Evolutionary conservation across 2,888 invertebrate genomes (phyloP), one percentile per base, ranked within the genome.

Genomic region (Sthenelais limicola): DNA sequence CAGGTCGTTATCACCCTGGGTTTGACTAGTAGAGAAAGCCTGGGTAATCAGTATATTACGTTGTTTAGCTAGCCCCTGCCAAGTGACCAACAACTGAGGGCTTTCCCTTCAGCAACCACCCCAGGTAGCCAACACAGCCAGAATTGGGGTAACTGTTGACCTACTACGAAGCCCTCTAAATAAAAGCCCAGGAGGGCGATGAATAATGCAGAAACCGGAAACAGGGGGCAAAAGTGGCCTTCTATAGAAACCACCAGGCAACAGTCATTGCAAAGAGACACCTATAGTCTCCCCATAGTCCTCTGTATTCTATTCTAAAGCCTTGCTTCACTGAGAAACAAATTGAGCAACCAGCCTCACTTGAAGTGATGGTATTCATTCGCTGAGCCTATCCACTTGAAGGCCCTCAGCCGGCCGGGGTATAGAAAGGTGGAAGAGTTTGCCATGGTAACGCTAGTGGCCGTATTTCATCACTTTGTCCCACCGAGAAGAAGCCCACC

Each of bases 11-110:
- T 56, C 24, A 28, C 15, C 33, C 26, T n/a, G n/a, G 56, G 56
- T 56, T 56, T 56, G 56, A 21, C 33, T n/a, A n/a, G 56, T 15
- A 32, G n/a, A 32, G 33, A 56, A 56, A 56, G 56, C 56, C 30
- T n/a, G 30, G 56, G 56, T 56, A 56, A 56, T 56, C 56, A 56
- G 56, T 30, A 56, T 56, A 32, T 56, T 56, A 56, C 56, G 56
- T 56, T 56, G 56, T 32, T 7, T 51, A 12, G 43, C 18, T 18
- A 12, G 43, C 9, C 43, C 43, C 9, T 12, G 18, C 43, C 43
- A 43, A 43, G 43, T 43, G 43, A 43, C 43, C 43, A 43, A 12
- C 43, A 18, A 18, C n/a, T n/a, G n/a, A n/a, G n/a, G 24, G 21
- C 9, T 4, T 7, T 24, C n/a, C 48, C 48, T 21, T 24, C 48